phyloP scores from a whole-genome alignment of 2,888 invertebrate genomes.

The Lingula anatina region DNA sequence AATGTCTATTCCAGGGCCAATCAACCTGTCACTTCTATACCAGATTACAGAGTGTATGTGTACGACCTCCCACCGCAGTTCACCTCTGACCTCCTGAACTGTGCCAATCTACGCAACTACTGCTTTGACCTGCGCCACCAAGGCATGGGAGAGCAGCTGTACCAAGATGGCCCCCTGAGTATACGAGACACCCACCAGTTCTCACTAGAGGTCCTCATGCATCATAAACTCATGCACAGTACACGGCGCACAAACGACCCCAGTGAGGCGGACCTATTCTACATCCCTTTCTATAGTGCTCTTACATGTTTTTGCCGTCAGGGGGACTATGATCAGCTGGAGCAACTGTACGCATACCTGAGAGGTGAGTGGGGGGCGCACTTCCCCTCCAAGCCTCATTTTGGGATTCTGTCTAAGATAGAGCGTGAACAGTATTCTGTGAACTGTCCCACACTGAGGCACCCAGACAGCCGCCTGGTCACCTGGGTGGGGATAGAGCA shows the following conservation, averaged over 20 bases:
- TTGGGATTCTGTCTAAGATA: constrained; percentile 29
- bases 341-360: not conserved
- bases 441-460: constrained; percentile 19
- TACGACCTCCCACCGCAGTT: constrained; percentile 17
- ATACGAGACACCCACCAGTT: constrained; percentile 21
- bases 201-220: constrained; percentile 25
- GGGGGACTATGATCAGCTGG: too few species aligned
- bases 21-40: too few species aligned
- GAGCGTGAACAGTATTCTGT: constrained; percentile 12
- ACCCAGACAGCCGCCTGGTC: constrained; percentile 14
- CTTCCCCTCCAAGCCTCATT: constrained; percentile 32
- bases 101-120: not conserved
- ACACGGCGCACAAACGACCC: constrained; percentile 19
- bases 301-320: constrained; percentile 14
- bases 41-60: constrained; percentile 18
- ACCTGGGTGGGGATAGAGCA: constrained; percentile 28
- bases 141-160: constrained; percentile 14
- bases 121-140: constrained; percentile 12
- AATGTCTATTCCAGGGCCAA: too few species aligned
- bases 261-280: constrained; percentile 21
- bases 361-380: constrained; percentile 1
- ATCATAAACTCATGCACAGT: constrained; percentile 23
- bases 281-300: constrained; percentile 26
- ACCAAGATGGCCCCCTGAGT: constrained; percentile 3
- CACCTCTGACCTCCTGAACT: constrained; percentile 10